These are phyloP conservation scores for Zosterops hypoxanthus DNA, from an alignment of 2,113 vertebrate species.

Conservation along the genomic window DNA sequence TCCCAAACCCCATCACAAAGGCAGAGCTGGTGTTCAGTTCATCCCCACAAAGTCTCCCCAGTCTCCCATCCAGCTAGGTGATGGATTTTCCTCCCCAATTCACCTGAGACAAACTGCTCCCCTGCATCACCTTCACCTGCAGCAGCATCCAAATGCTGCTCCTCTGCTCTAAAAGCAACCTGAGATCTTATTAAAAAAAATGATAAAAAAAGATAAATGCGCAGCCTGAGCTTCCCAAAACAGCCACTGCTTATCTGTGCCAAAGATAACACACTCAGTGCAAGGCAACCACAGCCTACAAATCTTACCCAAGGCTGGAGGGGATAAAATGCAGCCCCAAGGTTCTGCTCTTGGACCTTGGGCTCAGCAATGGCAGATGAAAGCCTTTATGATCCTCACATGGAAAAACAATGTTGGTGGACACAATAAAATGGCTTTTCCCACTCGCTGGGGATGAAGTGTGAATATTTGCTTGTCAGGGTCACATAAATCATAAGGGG, in stretches of 20 bases:
- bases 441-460: background rate
- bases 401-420: fast-evolving
- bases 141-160: background rate
- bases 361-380: background rate
- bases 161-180: background rate
- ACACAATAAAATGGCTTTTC: background rate
- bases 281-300: background rate
- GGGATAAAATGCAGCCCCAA: background rate
- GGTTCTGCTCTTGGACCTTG: background rate
- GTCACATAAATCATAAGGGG: background rate
- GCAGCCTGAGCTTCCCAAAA: background rate
- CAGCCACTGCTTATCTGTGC: background rate
- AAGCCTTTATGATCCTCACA: background rate
- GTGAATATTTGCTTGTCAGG: background rate
- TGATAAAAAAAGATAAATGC: background rate
- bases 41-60: background rate
- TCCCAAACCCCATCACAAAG: background rate
- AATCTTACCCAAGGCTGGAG: background rate
- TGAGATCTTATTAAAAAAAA: background rate
- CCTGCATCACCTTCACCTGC: background rate
- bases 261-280: background rate
- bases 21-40: background rate
- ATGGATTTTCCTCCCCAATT: background rate
- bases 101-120: fast-evolving
- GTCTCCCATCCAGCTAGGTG: background rate